Evolutionary conservation across 2,113 vertebrate genomes (phyloP).

Genomic region (Aythya baeri): DNA sequence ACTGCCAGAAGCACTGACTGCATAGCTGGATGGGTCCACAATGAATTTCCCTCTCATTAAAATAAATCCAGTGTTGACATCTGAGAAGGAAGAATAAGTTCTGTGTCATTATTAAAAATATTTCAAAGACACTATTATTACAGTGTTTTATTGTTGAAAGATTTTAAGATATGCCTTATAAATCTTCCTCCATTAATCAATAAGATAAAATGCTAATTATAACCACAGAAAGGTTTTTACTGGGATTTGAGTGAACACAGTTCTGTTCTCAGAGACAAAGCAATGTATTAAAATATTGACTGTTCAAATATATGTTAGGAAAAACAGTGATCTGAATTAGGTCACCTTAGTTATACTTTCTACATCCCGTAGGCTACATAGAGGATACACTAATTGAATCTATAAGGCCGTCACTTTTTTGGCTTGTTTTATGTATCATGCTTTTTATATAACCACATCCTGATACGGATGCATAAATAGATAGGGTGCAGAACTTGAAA

Average conservation of each 20-base stretch:
- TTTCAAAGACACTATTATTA: neutral
- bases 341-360: neutral
- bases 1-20: neutral
- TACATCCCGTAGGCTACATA: neutral
- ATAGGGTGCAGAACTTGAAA: neutral
- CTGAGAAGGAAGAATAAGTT: neutral
- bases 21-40: neutral
- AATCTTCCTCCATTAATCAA: slow-evolving; percentile 26
- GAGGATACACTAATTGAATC: neutral
- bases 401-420: neutral
- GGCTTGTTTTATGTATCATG: neutral
- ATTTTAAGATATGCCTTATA: neutral
- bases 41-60: neutral
- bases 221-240: slow-evolving; percentile 4
- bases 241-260: neutral
- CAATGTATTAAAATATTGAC: neutral
- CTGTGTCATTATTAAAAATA: neutral
- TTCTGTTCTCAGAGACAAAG: neutral
- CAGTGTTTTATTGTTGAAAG: slow-evolving; percentile 12
- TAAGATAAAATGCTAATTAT: slow-evolving; percentile 50
- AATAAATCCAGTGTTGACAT: neutral
- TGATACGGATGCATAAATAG: neutral
- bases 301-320: neutral
- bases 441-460: neutral
- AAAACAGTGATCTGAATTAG: neutral